Evolutionary conservation across 1,140 invertebrate genomes (phyloP).

Genomic region (Tribolium madens): DNA sequence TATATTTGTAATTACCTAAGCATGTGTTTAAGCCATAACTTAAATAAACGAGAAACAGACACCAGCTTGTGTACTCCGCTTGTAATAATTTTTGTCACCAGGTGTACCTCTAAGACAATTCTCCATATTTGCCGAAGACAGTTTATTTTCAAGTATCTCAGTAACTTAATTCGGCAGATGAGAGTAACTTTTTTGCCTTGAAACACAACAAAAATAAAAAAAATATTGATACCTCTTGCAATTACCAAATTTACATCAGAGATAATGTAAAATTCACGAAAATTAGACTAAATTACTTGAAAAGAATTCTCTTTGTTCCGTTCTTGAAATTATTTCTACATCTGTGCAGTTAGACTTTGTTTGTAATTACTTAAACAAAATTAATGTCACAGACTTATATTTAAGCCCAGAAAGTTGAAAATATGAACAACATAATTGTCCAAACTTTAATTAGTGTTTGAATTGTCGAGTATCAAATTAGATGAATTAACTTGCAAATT

Average conservation of each 20-base stretch:
- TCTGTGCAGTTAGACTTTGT: not conserved
- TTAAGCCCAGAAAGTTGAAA: not conserved
- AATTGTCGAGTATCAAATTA: conserved; percentile 8
- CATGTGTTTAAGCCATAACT: conserved; percentile 34
- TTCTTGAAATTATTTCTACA: not conserved
- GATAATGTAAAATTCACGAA: not conserved
- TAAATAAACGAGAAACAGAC: conserved; percentile 35
- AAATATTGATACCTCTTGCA: not conserved
- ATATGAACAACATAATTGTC: not conserved
- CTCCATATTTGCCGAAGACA: conserved; percentile 33
- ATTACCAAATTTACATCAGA: not conserved
- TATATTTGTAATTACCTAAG: conserved; percentile 33
- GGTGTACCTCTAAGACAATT: conserved; percentile 26
- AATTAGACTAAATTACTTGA: not conserved
- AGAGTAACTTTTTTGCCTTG: conserved; percentile 18
- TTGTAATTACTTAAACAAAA: not conserved
- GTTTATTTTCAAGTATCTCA: conserved; percentile 24
- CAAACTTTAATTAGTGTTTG: no score
- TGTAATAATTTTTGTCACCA: conserved; percentile 35
- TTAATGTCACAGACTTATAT: not conserved
- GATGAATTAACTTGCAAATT: conserved; percentile 8
- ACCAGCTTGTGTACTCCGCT: conserved; percentile 30
- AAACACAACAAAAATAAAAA: not conserved
- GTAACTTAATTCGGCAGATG: conserved; percentile 28
- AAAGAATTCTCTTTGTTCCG: not conserved